phyloP scores from a whole-genome alignment of 2,888 invertebrate genomes.

The Synanthedon vespiformis region DNA sequence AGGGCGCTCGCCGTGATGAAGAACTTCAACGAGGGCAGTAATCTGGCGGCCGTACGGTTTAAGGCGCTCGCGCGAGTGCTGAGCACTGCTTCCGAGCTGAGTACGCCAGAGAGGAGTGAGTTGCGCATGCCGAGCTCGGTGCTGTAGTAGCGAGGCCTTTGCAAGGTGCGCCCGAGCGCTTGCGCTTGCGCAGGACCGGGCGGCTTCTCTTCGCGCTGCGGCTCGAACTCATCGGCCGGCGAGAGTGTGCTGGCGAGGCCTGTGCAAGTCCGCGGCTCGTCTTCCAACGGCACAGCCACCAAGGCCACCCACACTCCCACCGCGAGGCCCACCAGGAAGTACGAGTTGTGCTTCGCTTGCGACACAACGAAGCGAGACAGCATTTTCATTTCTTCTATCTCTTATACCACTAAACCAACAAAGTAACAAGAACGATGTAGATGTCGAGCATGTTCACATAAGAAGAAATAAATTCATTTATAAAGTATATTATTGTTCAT shows the following conservation, averaged over 20 bases:
- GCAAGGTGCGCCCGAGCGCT: constrained; percentile 60
- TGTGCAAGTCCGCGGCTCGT: constrained; percentile 18
- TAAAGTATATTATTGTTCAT: no score
- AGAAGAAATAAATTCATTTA: no score
- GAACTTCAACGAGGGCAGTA: constrained; percentile 86
- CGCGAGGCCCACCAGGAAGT: constrained; percentile 67
- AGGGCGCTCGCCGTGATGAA: constrained; percentile 75
- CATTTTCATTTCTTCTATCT: constrained; percentile 19
- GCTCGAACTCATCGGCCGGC: constrained; percentile 44
- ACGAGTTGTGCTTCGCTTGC: constrained; percentile 69
- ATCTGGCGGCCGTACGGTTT: constrained; percentile 88
- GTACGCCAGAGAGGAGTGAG: constrained; percentile 87
- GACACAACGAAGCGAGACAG: constrained; percentile 56
- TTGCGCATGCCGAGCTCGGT: constrained; percentile 95
- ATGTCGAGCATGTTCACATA: no score
- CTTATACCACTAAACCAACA: no score
- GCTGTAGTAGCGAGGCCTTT: constrained; percentile 92
- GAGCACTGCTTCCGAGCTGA: constrained; percentile 81
- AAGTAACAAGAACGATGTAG: no score
- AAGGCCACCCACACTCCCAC: constrained; percentile 69
- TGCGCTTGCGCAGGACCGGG: constrained; percentile 21
- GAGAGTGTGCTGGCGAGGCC: constrained; percentile 11
- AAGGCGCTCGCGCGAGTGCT: constrained; percentile 84
- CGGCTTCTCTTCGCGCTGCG: constrained; percentile 42
- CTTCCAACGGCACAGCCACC: constrained; percentile 57